Percentiles rank a stretch among this genome's conserved stretches.
These are phyloP conservation scores for Chamaetylas fuelleborni DNA, from an alignment of 2,113 vertebrate species.

Conservation along the genomic window DNA sequence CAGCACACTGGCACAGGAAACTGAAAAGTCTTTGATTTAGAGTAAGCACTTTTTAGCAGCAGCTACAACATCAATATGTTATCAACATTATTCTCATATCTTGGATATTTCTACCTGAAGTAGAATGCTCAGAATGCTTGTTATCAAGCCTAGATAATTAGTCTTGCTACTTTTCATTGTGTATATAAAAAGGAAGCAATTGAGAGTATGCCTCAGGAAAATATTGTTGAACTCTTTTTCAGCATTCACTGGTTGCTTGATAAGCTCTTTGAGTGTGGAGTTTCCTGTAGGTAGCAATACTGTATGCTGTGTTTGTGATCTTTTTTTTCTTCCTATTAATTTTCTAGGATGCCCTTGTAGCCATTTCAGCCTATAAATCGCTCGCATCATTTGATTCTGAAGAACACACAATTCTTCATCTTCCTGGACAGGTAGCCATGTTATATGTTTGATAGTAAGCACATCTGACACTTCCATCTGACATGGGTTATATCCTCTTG, in stretches of 20 bases:
- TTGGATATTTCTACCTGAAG: neutral
- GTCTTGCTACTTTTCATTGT: neutral
- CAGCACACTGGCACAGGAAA: neutral
- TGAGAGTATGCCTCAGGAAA: neutral
- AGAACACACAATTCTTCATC: conserved; percentile 83
- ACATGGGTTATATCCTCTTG: neutral
- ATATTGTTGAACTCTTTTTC: neutral
- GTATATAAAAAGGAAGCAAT: neutral
- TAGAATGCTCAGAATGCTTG: neutral
- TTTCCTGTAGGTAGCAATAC: neutral
- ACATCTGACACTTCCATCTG: neutral
- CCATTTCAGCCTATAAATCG: conserved; percentile 87
- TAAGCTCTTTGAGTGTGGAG: neutral
- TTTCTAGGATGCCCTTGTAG: conserved; percentile 80
- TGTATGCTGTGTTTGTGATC: neutral
- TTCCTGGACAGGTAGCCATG: conserved; percentile 83
- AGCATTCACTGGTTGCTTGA: neutral
- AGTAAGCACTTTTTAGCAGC: neutral
- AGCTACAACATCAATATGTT: neutral
- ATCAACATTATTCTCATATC: neutral
- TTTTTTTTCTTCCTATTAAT: neutral
- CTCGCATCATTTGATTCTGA: conserved; percentile 80
- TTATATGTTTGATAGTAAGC: neutral
- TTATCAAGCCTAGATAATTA: neutral
- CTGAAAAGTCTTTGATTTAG: neutral